Evolutionary conservation across 2,888 invertebrate genomes (phyloP), one percentile per base, ranked within the genome.

Genomic region (Selenia dentaria): DNA sequence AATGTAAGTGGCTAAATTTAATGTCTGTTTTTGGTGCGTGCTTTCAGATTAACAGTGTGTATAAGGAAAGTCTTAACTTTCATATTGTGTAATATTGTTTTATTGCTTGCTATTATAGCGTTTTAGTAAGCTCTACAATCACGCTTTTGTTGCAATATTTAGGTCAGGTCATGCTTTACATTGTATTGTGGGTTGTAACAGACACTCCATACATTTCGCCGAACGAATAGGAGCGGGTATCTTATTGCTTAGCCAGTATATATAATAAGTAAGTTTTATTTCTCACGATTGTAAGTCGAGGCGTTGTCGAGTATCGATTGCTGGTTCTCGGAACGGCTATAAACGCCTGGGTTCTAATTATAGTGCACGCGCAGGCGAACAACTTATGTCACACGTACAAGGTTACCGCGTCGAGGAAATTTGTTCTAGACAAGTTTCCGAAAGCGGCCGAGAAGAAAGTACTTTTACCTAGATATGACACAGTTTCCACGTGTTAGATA

Each of bases 381-480:
- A 62, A 71, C 83, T 88, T 87, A 86, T 88, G 85, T 86, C 85
- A 89, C 80, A 67, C 71, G 73, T 70, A 81, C 83, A 84, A 85
- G 83, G 83, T 83, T 86, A 81, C 75, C 74, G 69, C 72, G 77
- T 70, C 69, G 74, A 81, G 83, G 79, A 86, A 85, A 82, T 81
- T 77, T 69, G 76, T 78, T 79, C 76, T 73, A 79, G 79, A 76
- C 86, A 67, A 77, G 83, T 87, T 88, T 90, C 85, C 79, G 86
- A 88, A 88, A 87, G 85, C 85, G 84, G 84, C 77, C 74, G n/a
- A 67, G 83, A 89, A 87, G 89, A 89, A 89, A 90, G 88, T 87
- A 86, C 88, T 90, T 89, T 89, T 90, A 87, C 88, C 88, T 80
- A 83, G 85, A 72, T 66, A 73, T 84, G 89, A 74, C 89, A 86